phyloP scores from a whole-genome alignment of 2,113 vertebrate species.

The Puffinus mauretanicus region DNA sequence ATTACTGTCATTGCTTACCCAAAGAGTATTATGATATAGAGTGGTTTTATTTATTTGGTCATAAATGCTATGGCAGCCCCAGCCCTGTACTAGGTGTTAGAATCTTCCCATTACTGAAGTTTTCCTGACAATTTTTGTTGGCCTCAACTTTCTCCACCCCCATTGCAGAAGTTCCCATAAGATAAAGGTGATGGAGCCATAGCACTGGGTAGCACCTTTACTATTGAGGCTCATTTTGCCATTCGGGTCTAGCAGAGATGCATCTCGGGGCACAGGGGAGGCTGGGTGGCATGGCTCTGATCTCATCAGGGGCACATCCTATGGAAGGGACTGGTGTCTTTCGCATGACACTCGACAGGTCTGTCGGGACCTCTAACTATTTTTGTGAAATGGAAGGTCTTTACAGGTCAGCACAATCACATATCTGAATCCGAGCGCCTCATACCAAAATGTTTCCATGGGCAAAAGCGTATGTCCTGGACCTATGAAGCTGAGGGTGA shows the following conservation, averaged over 20 bases:
- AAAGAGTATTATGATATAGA: not conserved
- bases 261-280: accelerated
- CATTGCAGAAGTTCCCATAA: not conserved
- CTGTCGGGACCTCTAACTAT: not conserved
- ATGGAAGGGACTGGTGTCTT: not conserved
- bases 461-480: not conserved
- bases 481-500: not conserved
- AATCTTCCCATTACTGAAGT: not conserved
- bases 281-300: not conserved
- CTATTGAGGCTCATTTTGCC: not conserved
- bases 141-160: not conserved
- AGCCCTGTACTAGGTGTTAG: not conserved
- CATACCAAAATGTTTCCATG: not conserved
- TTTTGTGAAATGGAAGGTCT: not conserved
- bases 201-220: not conserved
- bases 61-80: not conserved
- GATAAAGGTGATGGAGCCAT: not conserved
- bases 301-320: not conserved
- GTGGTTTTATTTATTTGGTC: not conserved
- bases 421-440: not conserved
- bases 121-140: not conserved
- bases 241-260: not conserved
- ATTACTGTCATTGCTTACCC: not conserved
- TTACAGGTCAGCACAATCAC: too few species aligned
- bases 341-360: accelerated